These are phyloP conservation scores for Acipenser transmontanus DNA, from an alignment of 2,797 vertebrate species.

Conservation along the genomic window DNA sequence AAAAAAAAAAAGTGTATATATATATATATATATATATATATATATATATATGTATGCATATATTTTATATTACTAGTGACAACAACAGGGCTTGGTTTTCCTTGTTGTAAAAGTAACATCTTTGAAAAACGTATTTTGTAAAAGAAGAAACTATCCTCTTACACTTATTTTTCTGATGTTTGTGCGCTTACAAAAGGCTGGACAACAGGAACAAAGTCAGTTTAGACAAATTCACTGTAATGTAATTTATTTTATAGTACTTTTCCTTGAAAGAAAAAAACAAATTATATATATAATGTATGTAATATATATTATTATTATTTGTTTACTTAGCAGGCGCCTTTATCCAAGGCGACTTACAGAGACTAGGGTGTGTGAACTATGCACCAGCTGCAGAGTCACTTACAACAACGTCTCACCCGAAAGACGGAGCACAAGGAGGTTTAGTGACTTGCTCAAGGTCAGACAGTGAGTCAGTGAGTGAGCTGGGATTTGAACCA, in stretches of 20 bases:
- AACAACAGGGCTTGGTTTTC: slow-evolving; percentile 71
- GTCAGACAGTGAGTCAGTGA: too few relatives aligned
- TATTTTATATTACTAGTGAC: slow-evolving; percentile 74
- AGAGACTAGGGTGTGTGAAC: too few relatives aligned
- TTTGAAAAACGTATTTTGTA: slow-evolving; percentile 74
- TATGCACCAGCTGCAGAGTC: too few relatives aligned
- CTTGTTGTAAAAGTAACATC: slow-evolving; percentile 74
- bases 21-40: slow-evolving; percentile 58
- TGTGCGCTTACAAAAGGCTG: slow-evolving; percentile 85
- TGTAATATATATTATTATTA: too few relatives aligned
- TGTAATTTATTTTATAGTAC: slow-evolving; percentile 99
- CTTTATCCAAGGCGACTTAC: too few relatives aligned
- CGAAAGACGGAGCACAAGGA: too few relatives aligned
- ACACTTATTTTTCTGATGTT: slow-evolving; percentile 69
- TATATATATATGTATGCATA: slow-evolving; percentile 63
- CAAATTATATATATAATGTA: slow-evolving; percentile 33
- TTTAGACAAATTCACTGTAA: slow-evolving; percentile 97
- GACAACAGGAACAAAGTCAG: slow-evolving; percentile 95
- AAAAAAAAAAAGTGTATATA: slow-evolving; percentile 59
- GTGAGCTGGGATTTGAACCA: too few relatives aligned
- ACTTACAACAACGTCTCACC: too few relatives aligned
- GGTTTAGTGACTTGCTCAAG: too few relatives aligned
- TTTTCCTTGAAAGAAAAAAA: slow-evolving; percentile 98
- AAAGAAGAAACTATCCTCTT: slow-evolving; percentile 70
- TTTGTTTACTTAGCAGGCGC: too few relatives aligned